Evolutionary conservation across 2,113 vertebrate genomes (phyloP).

Genomic region (Chaetorhynchus papuensis): DNA sequence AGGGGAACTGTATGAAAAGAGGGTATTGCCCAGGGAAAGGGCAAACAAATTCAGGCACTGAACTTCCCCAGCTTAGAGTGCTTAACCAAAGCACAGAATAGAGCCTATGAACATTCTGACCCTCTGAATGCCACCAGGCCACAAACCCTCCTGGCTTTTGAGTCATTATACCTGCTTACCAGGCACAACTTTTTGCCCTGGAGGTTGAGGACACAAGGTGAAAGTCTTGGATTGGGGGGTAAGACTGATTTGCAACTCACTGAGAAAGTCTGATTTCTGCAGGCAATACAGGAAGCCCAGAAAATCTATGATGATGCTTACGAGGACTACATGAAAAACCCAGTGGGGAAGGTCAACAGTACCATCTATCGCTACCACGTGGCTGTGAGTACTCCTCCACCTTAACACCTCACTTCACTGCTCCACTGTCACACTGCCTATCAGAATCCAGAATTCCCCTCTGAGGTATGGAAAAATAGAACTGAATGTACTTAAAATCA

Average conservation of each 20-base stretch:
- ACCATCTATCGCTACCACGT: conserved; percentile 72
- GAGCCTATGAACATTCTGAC: not conserved
- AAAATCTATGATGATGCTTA: conserved; percentile 81
- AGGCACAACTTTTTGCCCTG: not conserved
- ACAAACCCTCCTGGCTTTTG: not conserved
- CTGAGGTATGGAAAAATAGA: not conserved
- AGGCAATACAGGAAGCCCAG: conserved; percentile 89
- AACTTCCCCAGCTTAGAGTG: not conserved
- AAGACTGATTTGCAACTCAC: not conserved
- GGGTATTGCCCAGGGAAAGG: not conserved
- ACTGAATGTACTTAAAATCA: not conserved
- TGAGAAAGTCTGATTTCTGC: conserved; percentile 30
- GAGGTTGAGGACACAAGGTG: not conserved
- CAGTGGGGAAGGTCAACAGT: conserved; percentile 59
- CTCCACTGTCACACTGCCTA: not conserved
- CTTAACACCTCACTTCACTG: not conserved
- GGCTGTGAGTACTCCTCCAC: conserved; percentile 64
- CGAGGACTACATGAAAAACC: conserved; percentile 72
- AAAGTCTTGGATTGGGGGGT: not conserved
- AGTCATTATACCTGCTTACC: not conserved
- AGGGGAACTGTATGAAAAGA: not conserved
- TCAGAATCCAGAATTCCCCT: not conserved
- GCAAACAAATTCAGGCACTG: not conserved
- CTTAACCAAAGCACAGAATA: not conserved
- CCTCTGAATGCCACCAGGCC: not conserved